phyloP scores from a whole-genome alignment of 2,888 invertebrate species.

The Trichacis sp. region DNA sequence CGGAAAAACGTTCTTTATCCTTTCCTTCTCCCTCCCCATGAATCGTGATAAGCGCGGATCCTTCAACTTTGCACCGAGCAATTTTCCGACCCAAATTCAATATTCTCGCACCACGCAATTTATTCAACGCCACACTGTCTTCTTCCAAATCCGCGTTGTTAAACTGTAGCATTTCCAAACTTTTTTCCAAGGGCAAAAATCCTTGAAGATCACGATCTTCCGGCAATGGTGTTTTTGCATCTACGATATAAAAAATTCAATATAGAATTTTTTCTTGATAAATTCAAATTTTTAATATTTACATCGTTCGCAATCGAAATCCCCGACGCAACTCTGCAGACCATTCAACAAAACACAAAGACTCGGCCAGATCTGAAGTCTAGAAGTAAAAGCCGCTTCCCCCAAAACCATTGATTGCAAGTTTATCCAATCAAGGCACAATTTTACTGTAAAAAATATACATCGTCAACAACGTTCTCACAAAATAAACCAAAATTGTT shows the following conservation, averaged over 20 bases:
- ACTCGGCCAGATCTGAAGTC: slow-evolving; percentile 83
- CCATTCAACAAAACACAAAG: slow-evolving; percentile 81
- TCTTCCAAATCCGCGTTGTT: slow-evolving; percentile 67
- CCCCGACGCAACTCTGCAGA: slow-evolving; percentile 71
- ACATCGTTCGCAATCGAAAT: slow-evolving; percentile 73
- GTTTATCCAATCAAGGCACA: slow-evolving; percentile 80
- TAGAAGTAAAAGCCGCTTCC: slow-evolving; percentile 72
- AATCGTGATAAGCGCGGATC: slow-evolving; percentile 61
- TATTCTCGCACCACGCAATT: slow-evolving; percentile 71
- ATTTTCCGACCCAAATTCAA: slow-evolving; percentile 71
- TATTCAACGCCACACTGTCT: slow-evolving; percentile 67
- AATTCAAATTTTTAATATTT: slow-evolving; percentile 59
- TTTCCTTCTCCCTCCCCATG: slow-evolving; percentile 47
- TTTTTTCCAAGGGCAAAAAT: slow-evolving; percentile 79
- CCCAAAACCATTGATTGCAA: slow-evolving; percentile 72
- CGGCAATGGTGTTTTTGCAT: slow-evolving; percentile 76
- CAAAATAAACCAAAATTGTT: background rate
- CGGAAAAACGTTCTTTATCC: slow-evolving; percentile 59
- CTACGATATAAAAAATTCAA: slow-evolving; percentile 63
- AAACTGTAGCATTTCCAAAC: slow-evolving; percentile 72
- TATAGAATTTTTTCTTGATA: slow-evolving; percentile 3
- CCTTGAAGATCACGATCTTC: slow-evolving; percentile 86
- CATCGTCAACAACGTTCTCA: background rate
- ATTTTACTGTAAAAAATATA: slow-evolving; percentile 74
- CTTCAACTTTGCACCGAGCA: slow-evolving; percentile 69